These are phyloP conservation scores for Andrena camellia DNA, from an alignment of 2,888 invertebrate species.

Conservation along the genomic window DNA sequence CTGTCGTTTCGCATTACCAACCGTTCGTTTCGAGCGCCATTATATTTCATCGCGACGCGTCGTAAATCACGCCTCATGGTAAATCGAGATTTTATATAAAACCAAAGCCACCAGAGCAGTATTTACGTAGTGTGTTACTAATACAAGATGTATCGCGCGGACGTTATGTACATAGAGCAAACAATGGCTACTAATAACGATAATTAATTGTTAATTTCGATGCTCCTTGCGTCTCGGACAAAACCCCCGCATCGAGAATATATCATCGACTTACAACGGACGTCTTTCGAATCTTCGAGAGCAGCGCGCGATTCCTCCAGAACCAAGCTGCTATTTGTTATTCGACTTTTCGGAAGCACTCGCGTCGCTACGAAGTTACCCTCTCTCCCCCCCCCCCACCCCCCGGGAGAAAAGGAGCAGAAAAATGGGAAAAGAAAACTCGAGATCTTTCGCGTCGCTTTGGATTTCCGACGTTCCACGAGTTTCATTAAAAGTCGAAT, in stretches of 20 bases:
- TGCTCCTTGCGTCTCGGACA: conserved; percentile 64
- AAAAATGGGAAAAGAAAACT: neutral
- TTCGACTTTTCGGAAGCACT: conserved; percentile 42
- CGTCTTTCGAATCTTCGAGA: conserved; percentile 56
- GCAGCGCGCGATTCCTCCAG: conserved; percentile 6
- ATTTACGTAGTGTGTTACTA: conserved; percentile 37
- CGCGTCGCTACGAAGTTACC: conserved; percentile 39
- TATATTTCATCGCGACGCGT: neutral
- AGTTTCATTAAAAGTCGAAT: conserved; percentile 4
- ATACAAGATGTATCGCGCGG: conserved; percentile 26
- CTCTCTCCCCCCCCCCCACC: too few species aligned
- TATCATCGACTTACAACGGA: conserved; percentile 62
- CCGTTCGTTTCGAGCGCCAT: conserved; percentile 1
- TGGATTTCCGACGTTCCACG: neutral
- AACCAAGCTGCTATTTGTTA: conserved; percentile 20
- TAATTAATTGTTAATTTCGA: conserved; percentile 65
- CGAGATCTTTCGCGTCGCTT: neutral
- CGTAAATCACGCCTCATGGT: neutral
- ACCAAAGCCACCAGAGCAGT: conserved; percentile 23
- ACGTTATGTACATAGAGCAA: conserved; percentile 62
- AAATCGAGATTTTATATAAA: conserved; percentile 5
- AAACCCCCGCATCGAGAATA: conserved; percentile 69
- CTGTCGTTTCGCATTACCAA: conserved; percentile 1
- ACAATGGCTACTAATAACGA: conserved; percentile 75
- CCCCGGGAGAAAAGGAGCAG: neutral